Base-by-base conservation (phyloP, 2,113 vertebrate species). In the Lipotes vexillifer region DNA sequence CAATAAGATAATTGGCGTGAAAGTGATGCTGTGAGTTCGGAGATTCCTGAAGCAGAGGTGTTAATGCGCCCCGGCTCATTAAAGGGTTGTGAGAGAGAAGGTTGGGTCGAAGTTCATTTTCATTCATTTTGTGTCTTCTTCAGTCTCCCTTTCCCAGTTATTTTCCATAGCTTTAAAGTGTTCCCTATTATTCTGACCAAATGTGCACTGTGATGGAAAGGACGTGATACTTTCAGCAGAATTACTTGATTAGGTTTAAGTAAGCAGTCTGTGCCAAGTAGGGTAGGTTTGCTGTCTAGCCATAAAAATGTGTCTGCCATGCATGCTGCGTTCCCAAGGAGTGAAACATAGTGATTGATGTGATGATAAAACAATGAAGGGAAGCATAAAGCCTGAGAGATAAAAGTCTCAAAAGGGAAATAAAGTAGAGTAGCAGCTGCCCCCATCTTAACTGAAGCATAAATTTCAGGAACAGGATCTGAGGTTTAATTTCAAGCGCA, bases 401-500 rank as follows among this genome's bases (percentile, higher is more conserved):
- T 7, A 97, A 89, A 98, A 97, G 71, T 77, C 44, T 77, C 97
- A 4, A 81, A 97, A 98, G 90, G 96, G 69, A 98, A 98, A 98
- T 95, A 92, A 98, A 98, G 10, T 89, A 96, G 1, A 3, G 63
- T 91, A 97, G 92, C 98, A 97, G 69, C 94, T 88, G 94, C 77
- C 96, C 87, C 0, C 2, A 61, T 98, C 97, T 98, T 98, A 98
- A 98, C 93, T 98, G 97, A 98, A 98, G 95, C 96, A 98, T 98
- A 97, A 96, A 98, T 98, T 98, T 98, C 25, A 97, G 80, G 63
- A 97, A 96, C 29, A 91, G 83, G 52, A 97, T 97, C 85, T 95
- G 95, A 97, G 95, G 85, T 96, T 98, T 98, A 77, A 97, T 98
- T 97, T 98, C 81, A 97, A 95, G n/a, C 91, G 94, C 92, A 96